Percentiles rank a stretch among this genome's conserved stretches.
Evolutionary conservation across 37 sponge, comb jelly and placozoan genomes (phyloP).

Genomic region (Amphimedon queenslandica): DNA sequence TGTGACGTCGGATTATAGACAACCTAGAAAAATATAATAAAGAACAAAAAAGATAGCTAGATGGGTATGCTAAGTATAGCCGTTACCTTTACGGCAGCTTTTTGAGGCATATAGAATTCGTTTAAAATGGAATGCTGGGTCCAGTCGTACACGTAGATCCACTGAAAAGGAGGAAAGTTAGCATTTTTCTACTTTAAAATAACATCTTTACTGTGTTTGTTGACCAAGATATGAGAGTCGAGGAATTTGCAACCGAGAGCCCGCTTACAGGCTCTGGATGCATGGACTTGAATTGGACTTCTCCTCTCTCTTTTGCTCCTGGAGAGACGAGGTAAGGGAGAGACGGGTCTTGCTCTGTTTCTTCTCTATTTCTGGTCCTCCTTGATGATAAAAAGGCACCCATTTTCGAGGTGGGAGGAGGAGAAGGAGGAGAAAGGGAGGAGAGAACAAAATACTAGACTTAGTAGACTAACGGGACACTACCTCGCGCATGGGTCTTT

Average conservation of each 20-base stretch:
- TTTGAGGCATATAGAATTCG: background rate
- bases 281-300: no score
- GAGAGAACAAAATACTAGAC: background rate
- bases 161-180: no score
- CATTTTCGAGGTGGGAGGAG: background rate
- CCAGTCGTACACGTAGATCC: constrained; percentile 7
- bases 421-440: background rate
- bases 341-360: no score
- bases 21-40: background rate
- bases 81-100: constrained; percentile 6
- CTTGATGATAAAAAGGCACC: background rate
- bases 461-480: background rate
- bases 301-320: no score
- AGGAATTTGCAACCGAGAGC: no score
- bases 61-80: no score
- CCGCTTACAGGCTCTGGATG: no score
- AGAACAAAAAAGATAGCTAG: background rate
- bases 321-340: no score
- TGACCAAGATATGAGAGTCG: no score
- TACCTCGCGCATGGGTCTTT: no score
- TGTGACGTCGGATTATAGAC: background rate
- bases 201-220: background rate
- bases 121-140: background rate
- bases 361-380: background rate
- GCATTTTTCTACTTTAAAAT: background rate